Evolutionary conservation across 2,888 invertebrate species (phyloP).

Genomic region (Apocheima hispidaria): DNA sequence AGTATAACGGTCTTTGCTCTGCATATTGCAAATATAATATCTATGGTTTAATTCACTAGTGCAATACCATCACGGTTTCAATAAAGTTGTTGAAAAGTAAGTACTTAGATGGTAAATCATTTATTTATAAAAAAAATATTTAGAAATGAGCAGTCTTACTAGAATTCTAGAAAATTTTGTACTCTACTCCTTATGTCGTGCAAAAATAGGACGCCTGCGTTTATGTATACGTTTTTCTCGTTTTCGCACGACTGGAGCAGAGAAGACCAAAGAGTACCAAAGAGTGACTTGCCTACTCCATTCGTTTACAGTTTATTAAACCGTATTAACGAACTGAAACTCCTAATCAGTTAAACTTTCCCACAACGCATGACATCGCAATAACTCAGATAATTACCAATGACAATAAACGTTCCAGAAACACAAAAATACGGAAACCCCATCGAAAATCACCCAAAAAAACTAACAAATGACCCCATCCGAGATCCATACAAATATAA

Average conservation of each 20-base stretch:
- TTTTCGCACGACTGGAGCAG: no score
- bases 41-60: not conserved
- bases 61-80: not conserved
- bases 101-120: not conserved
- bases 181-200: no score
- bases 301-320: no score
- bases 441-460: slow-evolving; percentile 54
- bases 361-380: slow-evolving; percentile 53
- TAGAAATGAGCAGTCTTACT: no score
- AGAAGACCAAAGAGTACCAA: no score
- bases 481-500: slow-evolving; percentile 80
- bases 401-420: slow-evolving; percentile 55
- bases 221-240: no score
- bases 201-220: no score
- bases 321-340: no score
- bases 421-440: slow-evolving; percentile 64
- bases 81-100: not conserved
- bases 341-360: slow-evolving; percentile 60
- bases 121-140: no score
- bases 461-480: slow-evolving; percentile 47
- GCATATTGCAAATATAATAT: slow-evolving; percentile 26
- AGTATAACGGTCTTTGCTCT: slow-evolving; percentile 37
- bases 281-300: no score
- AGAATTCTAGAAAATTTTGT: no score
- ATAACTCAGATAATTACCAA: slow-evolving; percentile 61